Conservation (phyloP, 2,113 vertebrate genomes). For the Pandion haliaetus region DNA sequence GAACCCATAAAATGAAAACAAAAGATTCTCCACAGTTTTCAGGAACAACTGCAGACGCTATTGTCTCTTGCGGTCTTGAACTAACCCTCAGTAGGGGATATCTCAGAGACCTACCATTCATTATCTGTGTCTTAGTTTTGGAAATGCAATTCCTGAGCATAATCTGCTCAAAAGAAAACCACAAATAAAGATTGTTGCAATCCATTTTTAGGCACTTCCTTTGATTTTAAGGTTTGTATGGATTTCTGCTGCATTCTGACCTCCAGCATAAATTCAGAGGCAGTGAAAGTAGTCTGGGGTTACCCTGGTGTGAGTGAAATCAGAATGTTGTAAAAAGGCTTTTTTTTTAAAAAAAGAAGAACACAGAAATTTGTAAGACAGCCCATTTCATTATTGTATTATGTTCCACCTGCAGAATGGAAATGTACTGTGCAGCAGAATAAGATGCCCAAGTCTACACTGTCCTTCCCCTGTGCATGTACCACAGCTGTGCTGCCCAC, state of each 20-base stretch:
- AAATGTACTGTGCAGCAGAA: conserved; percentile 80
- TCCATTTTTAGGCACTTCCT: background rate
- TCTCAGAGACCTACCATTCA: conserved; percentile 18
- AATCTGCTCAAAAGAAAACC: background rate
- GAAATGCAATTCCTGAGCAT: background rate
- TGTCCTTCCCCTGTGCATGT: conserved; percentile 77
- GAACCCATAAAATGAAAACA: conserved; percentile 49
- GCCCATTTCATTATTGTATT: background rate
- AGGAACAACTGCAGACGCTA: conserved; percentile 32
- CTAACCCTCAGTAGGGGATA: conserved; percentile 17
- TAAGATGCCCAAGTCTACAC: conserved; percentile 79
- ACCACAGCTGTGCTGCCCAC: conserved; percentile 81
- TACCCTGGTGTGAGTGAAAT: background rate
- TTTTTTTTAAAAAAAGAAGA: background rate
- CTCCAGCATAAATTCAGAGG: background rate
- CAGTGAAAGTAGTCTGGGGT: background rate
- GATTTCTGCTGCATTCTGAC: background rate
- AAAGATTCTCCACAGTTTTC: conserved; percentile 42
- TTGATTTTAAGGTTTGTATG: background rate
- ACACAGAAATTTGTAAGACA: background rate
- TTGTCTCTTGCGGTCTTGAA: conserved; percentile 29
- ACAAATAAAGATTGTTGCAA: background rate
- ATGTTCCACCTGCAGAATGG: conserved; percentile 71
- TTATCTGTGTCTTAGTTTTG: conserved; percentile 23
- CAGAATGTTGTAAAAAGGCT: background rate